These are phyloP conservation scores for Pelmatolapia mariae DNA, from an alignment of 2,113 vertebrate species.

Conservation along the genomic window DNA sequence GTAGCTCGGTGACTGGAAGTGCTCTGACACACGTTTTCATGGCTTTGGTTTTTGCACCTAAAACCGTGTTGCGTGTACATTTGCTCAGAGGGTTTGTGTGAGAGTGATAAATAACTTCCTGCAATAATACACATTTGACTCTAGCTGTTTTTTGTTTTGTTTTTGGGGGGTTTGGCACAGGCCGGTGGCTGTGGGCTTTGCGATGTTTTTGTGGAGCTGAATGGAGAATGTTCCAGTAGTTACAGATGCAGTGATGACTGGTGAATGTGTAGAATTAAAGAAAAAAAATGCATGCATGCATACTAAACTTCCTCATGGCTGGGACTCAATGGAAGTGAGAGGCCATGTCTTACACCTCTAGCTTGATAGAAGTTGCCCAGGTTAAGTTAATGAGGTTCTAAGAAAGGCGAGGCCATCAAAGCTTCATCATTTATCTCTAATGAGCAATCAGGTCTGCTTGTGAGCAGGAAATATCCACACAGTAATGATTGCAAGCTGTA, in stretches of 20 bases:
- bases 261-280: conserved; percentile 32
- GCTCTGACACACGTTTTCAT: neutral
- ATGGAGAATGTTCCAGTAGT: conserved; percentile 52
- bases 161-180: neutral
- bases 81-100: neutral
- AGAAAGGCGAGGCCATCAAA: neutral
- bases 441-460: neutral
- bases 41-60: neutral
- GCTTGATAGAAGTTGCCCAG: neutral
- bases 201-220: conserved; percentile 29
- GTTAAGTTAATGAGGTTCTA: neutral
- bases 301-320: neutral
- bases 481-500: neutral
- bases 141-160: neutral
- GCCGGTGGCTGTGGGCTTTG: neutral
- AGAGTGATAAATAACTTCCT: neutral
- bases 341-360: neutral
- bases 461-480: neutral
- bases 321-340: neutral
- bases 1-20: neutral
- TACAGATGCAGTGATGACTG: conserved; percentile 25
- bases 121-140: neutral
- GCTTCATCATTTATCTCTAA: neutral
- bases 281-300: neutral
- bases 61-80: neutral